A percentile compares a stretch with the other conserved stretches of the same genome.
These are phyloP conservation scores for Triplophysa dalaica DNA, from an alignment of 2,113 vertebrate species.

Conservation along the genomic window DNA sequence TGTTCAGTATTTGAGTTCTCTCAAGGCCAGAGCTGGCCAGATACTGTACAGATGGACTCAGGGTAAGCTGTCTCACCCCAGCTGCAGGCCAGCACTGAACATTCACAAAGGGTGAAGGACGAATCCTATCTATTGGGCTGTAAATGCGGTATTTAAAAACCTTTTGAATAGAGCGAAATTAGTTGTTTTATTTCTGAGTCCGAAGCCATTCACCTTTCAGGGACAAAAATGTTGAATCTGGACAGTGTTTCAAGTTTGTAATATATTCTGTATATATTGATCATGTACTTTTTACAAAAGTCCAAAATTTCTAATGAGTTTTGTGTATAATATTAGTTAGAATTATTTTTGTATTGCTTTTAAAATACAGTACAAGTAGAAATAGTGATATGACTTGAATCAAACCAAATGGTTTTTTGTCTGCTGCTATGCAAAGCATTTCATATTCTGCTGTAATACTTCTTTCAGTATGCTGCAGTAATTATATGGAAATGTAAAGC, in stretches of 20 bases:
- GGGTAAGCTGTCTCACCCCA: not conserved
- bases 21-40: not conserved
- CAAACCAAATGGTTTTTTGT: not conserved
- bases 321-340: conserved; percentile 7
- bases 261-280: not conserved
- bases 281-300: not conserved
- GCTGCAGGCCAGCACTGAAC: conserved; percentile 9
- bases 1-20: not conserved
- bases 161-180: not conserved
- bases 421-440: not conserved
- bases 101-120: not conserved
- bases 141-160: not conserved
- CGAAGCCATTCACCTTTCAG: not conserved
- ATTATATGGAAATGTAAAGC: no score
- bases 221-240: conserved; percentile 6
- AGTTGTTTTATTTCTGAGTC: not conserved
- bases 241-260: not conserved
- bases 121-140: not conserved
- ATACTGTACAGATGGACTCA: conserved; percentile 2
- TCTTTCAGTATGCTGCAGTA: not conserved
- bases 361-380: not conserved
- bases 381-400: not conserved
- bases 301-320: not conserved
- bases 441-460: not conserved
- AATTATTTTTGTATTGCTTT: not conserved